Percentiles rank a stretch among this genome's conserved stretches.
Conservation (phyloP, 2,888 invertebrate genomes). For the Saturnia pavonia region DNA sequence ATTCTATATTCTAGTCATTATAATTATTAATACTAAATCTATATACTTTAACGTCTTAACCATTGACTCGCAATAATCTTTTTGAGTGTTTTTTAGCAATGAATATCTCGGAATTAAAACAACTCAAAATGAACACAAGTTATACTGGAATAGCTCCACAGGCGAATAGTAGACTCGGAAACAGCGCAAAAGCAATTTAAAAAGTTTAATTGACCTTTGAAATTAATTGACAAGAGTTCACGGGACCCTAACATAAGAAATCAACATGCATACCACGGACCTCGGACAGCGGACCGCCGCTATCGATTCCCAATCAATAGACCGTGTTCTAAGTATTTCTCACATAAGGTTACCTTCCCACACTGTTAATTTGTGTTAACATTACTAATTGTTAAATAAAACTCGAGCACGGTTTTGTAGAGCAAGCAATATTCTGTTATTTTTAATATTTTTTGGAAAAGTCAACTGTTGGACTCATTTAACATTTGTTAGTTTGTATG, state of each 20-base stretch:
- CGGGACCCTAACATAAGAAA: constrained; percentile 17
- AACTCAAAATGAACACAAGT: too few relatives aligned
- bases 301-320: constrained; percentile 26
- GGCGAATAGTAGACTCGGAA: background rate
- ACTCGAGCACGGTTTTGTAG: background rate
- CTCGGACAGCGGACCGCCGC: constrained; percentile 9
- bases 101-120: too few relatives aligned
- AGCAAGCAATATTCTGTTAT: background rate
- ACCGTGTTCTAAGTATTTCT: constrained; percentile 21
- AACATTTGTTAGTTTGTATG: background rate
- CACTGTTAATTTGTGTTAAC: constrained; percentile 33
- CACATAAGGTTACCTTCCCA: constrained; percentile 24
- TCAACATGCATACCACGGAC: constrained; percentile 23
- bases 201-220: background rate
- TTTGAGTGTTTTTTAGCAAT: too few relatives aligned
- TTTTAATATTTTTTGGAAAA: background rate
- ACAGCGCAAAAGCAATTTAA: background rate
- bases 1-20: too few relatives aligned
- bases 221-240: background rate
- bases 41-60: too few relatives aligned
- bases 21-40: too few relatives aligned
- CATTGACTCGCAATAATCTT: too few relatives aligned
- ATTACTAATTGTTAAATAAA: constrained; percentile 31
- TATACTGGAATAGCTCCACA: too few relatives aligned
- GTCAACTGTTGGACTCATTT: background rate